Conservation (phyloP, 1,140 invertebrate species). For the Neodiprion virginianus region DNA sequence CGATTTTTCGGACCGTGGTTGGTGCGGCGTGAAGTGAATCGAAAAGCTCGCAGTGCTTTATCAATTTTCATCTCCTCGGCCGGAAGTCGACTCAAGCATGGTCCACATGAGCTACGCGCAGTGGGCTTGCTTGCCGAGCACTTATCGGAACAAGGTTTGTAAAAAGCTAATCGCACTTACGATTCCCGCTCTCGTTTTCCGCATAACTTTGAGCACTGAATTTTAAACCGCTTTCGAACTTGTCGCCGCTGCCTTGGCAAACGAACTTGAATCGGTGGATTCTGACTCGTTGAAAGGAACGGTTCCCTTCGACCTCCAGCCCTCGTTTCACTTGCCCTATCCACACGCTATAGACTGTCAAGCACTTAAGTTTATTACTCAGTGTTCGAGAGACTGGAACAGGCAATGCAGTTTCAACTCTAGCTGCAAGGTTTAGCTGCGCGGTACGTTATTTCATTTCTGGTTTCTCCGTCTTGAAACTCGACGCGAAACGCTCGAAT, state of each 20-base stretch:
- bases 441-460: too few relatives aligned
- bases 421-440: too few relatives aligned
- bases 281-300: neutral
- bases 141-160: constrained; percentile 60
- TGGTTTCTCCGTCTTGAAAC: too few relatives aligned
- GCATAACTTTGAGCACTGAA: neutral
- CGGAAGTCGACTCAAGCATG: constrained; percentile 36
- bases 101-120: constrained; percentile 61
- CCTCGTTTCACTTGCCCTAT: neutral
- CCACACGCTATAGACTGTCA: too few relatives aligned
- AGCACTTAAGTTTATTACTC: too few relatives aligned
- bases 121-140: constrained; percentile 60
- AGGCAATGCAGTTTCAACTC: too few relatives aligned
- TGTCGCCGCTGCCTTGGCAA: neutral
- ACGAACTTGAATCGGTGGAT: neutral
- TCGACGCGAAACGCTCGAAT: too few relatives aligned
- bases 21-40: too few relatives aligned
- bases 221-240: neutral
- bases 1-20: too few relatives aligned
- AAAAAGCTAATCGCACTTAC: constrained; percentile 15
- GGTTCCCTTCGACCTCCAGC: neutral
- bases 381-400: too few relatives aligned
- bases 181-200: neutral
- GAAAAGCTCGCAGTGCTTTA: too few relatives aligned
- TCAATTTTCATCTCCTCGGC: neutral